Conservation (phyloP, 2,113 vertebrate genomes). For the Micronycteris hirsuta region DNA sequence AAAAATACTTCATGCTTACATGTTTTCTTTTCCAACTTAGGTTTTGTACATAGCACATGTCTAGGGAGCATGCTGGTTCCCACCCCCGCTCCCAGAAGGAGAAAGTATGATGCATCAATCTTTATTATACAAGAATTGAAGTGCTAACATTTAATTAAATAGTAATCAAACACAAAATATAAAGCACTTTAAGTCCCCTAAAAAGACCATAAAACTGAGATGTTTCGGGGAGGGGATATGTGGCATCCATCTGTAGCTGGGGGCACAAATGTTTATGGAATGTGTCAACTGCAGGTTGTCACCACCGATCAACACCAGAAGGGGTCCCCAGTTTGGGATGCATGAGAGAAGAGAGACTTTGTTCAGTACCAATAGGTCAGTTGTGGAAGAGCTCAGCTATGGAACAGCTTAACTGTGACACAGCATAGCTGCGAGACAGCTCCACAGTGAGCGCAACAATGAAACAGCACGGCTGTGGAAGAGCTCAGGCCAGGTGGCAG, state of each 20-base stretch:
- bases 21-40: background rate
- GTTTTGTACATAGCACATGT: background rate
- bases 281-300: background rate
- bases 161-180: background rate
- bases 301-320: background rate
- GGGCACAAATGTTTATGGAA: background rate
- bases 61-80: background rate
- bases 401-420: background rate
- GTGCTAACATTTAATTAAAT: background rate
- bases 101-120: background rate
- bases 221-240: background rate
- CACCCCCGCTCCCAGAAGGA: background rate
- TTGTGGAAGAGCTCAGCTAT: background rate
- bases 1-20: background rate
- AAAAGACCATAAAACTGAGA: background rate
- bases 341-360: background rate
- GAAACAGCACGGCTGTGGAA: background rate
- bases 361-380: background rate
- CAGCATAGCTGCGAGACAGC: background rate
- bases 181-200: background rate
- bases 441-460: background rate
- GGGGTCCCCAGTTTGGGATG: background rate
- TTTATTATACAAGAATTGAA: background rate
- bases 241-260: background rate
- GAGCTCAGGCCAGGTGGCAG: background rate